phyloP scores from a whole-genome alignment of 2,113 vertebrate genomes.

The Nesoenas mayeri region DNA sequence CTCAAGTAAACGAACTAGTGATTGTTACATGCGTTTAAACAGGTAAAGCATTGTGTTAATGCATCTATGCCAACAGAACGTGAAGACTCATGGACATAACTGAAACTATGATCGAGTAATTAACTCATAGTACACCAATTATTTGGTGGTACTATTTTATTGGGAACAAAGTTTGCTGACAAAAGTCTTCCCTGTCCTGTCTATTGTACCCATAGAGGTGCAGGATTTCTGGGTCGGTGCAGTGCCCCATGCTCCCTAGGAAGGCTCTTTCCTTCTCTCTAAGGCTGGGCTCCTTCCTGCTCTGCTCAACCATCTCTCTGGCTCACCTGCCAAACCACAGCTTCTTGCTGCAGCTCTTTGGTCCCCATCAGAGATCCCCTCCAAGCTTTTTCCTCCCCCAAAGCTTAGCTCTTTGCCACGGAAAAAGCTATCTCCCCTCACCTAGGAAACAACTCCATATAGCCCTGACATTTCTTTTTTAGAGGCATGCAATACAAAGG shows the following conservation, averaged over 20 bases:
- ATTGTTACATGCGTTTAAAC: not conserved
- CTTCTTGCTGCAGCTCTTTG: not conserved
- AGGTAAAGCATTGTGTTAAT: not conserved
- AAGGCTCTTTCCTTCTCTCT: not conserved
- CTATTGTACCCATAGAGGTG: not conserved
- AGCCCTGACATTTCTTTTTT: not conserved
- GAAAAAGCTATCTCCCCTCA: not conserved
- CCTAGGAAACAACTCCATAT: not conserved
- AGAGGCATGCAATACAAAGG: not conserved
- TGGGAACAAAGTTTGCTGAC: not conserved
- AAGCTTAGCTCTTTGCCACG: not conserved
- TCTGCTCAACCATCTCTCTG: not conserved
- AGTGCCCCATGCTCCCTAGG: not conserved
- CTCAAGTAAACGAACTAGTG: not conserved
- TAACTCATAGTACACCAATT: not conserved
- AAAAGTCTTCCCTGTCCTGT: not conserved
- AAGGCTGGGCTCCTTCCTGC: not conserved
- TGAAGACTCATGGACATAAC: not conserved
- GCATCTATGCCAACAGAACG: not conserved
- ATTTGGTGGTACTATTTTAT: not conserved
- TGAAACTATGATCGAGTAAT: not conserved
- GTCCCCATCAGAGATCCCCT: not conserved
- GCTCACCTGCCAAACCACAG: not conserved
- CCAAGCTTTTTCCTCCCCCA: not conserved
- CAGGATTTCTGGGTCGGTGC: not conserved